phyloP scores from a whole-genome alignment of 2,888 invertebrate species.

The Pyrocoelia pectoralis region DNA sequence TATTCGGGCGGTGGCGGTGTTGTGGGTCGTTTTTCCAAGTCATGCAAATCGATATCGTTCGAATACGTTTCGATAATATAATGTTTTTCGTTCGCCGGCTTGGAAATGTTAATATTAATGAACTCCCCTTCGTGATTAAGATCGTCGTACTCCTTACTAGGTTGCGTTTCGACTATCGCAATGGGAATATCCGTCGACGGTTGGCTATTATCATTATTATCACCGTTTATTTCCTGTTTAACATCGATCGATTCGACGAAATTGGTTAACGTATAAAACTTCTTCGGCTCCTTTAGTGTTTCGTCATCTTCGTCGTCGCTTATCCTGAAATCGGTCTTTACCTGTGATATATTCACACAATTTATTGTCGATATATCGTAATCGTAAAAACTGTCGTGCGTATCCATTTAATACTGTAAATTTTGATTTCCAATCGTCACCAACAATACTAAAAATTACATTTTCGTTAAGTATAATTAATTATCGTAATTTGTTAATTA shows the following conservation, averaged over 20 bases:
- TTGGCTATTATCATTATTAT: neutral
- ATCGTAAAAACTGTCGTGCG: conserved; percentile 3
- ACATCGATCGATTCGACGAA: neutral
- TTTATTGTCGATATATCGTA: neutral
- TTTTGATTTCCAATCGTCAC: neutral
- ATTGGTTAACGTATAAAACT: conserved; percentile 8
- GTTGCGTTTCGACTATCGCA: neutral
- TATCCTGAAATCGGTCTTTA: conserved; percentile 3
- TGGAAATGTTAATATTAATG: neutral
- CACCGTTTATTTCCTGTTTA: neutral
- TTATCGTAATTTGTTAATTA: neutral
- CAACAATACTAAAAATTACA: neutral
- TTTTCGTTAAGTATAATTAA: neutral
- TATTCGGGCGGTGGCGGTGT: neutral
- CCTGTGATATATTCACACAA: conserved; percentile 1
- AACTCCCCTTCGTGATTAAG: neutral
- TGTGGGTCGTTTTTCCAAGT: neutral
- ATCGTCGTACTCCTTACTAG: neutral
- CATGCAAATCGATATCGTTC: neutral
- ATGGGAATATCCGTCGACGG: conserved; percentile 4
- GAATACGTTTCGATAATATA: neutral
- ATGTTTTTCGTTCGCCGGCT: neutral
- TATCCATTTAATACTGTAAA: conserved; percentile 8
- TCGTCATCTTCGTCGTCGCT: conserved; percentile 8
- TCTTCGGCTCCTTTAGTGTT: neutral